These are phyloP conservation scores for Scaptomyza graminum DNA, from an alignment of 1,140 invertebrate species.

Conservation along the genomic window DNA sequence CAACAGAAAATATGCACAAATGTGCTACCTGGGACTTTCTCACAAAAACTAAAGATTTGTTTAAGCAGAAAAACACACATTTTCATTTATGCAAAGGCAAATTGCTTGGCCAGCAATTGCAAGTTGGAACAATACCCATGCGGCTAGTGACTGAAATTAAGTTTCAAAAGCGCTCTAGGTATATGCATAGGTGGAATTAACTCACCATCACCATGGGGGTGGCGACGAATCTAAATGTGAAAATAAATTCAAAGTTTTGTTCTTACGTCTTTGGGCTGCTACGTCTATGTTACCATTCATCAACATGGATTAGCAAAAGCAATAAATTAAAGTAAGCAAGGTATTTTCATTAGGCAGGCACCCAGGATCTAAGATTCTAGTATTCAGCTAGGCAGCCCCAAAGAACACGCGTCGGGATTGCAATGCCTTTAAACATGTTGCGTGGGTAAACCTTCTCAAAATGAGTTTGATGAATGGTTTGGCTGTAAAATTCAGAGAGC, in stretches of 20 bases:
- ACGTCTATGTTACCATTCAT: conserved; percentile 61
- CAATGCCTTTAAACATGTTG: conserved; percentile 36
- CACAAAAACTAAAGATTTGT: conserved; percentile 28
- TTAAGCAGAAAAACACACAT: neutral
- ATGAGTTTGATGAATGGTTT: conserved; percentile 70
- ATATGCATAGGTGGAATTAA: conserved; percentile 11
- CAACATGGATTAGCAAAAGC: conserved; percentile 73
- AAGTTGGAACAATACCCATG: conserved; percentile 10
- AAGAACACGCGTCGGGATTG: conserved; percentile 12
- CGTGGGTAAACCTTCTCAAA: conserved; percentile 13
- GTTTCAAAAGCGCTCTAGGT: neutral
- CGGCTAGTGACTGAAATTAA: neutral
- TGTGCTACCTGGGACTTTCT: neutral
- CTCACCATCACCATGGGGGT: neutral
- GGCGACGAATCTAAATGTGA: neutral
- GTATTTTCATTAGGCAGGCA: conserved; percentile 6
- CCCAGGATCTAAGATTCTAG: conserved; percentile 2
- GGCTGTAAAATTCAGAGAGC: conserved; percentile 55
- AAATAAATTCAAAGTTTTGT: conserved; percentile 12
- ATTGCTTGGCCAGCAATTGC: neutral
- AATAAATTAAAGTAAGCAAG: conserved; percentile 71
- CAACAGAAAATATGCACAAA: conserved; percentile 10
- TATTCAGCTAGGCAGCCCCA: neutral
- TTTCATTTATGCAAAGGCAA: conserved; percentile 8
- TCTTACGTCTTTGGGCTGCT: neutral